Evolutionary conservation across 1,140 invertebrate genomes (phyloP).

Genomic region (Paraescarpia echinospica): DNA sequence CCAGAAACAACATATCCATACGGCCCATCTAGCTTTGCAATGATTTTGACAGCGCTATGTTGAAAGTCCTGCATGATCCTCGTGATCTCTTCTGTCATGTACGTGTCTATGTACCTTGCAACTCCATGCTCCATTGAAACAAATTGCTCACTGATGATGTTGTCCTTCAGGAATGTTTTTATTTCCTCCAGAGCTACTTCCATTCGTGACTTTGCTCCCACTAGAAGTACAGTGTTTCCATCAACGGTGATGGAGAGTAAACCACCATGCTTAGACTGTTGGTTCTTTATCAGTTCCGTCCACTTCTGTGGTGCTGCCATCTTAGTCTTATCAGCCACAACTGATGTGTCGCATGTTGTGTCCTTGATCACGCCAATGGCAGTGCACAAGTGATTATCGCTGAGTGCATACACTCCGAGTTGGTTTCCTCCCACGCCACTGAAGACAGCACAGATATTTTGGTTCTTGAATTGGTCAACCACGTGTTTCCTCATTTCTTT

Average conservation of each 20-base stretch:
- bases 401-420: background rate
- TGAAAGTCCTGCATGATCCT: background rate
- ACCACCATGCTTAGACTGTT: background rate
- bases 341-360: background rate
- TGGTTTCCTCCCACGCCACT: background rate
- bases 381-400: background rate
- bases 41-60: background rate
- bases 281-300: background rate
- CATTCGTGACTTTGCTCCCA: background rate
- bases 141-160: slow-evolving; percentile 2
- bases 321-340: background rate
- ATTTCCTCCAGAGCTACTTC: slow-evolving; percentile 13
- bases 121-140: background rate
- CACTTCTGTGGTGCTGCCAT: background rate
- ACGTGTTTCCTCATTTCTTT: background rate
- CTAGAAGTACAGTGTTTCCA: background rate
- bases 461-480: background rate
- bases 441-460: background rate
- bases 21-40: background rate
- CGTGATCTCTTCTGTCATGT: background rate
- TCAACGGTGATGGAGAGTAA: background rate
- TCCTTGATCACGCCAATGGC: background rate
- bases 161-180: background rate
- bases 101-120: background rate
- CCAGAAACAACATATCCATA: background rate